Percentiles rank a stretch among this genome's conserved stretches.
These are phyloP conservation scores for Malurus leucopterus DNA, from an alignment of 2,797 vertebrate species.

Conservation along the genomic window DNA sequence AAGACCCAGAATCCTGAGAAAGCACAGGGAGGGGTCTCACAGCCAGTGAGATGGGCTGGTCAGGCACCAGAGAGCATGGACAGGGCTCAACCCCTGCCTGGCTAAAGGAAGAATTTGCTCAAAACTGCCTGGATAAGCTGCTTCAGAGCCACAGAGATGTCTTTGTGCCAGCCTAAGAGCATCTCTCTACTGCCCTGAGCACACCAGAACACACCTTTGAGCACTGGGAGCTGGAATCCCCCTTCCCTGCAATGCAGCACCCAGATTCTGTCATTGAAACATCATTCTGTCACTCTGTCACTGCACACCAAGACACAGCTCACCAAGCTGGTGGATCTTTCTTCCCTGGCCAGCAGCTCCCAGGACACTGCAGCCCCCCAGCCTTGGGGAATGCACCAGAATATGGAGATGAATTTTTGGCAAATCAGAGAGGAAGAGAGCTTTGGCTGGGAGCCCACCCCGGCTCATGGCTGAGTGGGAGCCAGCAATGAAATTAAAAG, in stretches of 20 bases:
- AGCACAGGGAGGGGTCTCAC: accelerated
- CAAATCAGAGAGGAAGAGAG: neutral
- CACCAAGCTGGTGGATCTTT: neutral
- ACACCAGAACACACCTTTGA: accelerated
- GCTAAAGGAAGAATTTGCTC: no score
- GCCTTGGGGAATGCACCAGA: neutral
- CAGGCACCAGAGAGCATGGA: no score
- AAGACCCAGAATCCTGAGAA: neutral
- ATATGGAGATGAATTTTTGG: neutral
- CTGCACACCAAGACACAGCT: neutral
- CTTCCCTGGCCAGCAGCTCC: neutral
- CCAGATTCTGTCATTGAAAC: neutral
- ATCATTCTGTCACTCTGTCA: neutral
- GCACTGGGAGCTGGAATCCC: neutral
- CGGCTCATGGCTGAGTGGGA: neutral
- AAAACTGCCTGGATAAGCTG: no score
- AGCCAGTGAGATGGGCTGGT: accelerated
- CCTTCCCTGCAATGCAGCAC: neutral
- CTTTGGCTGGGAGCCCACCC: neutral
- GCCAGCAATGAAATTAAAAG: slow-evolving; percentile 34
- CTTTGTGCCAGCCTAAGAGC: neutral
- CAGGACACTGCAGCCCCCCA: accelerated
- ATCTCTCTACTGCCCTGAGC: neutral
- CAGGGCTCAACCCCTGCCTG: no score
- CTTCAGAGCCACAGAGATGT: neutral